Evolutionary conservation across 2,888 invertebrate genomes (phyloP), one percentile per base, ranked within the genome.

Genomic region (Julus scandinavius): DNA sequence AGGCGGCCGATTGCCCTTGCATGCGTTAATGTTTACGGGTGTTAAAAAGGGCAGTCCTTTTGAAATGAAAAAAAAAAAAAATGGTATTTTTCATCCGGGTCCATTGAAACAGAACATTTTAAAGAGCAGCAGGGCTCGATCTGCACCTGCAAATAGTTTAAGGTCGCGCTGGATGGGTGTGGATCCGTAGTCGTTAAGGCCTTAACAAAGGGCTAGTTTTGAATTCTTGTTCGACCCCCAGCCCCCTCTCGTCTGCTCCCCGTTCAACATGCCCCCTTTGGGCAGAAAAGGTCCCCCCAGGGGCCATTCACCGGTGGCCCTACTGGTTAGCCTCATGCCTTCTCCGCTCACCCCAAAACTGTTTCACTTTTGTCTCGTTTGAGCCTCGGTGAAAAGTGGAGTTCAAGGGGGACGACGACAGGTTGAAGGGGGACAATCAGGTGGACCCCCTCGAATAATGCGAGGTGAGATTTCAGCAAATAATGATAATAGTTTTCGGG

Each of bases 291-390:
- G 54, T 54, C 54, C 54, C 54, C 54, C 54, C 54, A 15, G 2
- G 54, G 54, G 6, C 54, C 54, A 54, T 54, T 54, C 54, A 54
- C 54, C 54, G 54, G 9, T 54, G 54, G 54, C 54, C 54, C 54
- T 54, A 54, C 54, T 54, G 54, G 54, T 54, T 54, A 54, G 54
- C 54, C 54, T 54, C 54, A 54, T 54, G 54, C 54, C 54, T 54
- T 54, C 54, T 54, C 54, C 54, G 54, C 11, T 54, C 54, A 54
- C 54, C 54, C 54, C 54, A 54, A 54, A 54, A 54, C 54, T 54
- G 54, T 54, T 54, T 54, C 54, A 9, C 54, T 15, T 54, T 54
- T 54, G 54, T 54, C 54, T 54, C 13, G 54, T 54, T 54, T 54
- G 54, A 54, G 54, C 54, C 54, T 15, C 54, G 54, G 54, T 54